These are phyloP conservation scores for Phalanger gymnotis DNA, from an alignment of 2,797 vertebrate species.

Conservation along the genomic window DNA sequence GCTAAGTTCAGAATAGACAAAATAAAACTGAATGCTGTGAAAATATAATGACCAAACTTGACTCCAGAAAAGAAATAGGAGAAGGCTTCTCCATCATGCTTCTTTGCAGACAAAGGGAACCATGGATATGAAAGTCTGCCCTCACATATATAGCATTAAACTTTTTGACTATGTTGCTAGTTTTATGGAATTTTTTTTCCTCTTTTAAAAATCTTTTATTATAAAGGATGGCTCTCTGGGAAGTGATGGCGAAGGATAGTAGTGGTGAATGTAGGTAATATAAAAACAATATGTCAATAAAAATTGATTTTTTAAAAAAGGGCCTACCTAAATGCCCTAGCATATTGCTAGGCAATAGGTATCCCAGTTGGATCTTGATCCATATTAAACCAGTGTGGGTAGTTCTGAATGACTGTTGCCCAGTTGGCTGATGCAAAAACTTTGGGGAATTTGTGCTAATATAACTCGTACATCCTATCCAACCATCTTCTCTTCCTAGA, in stretches of 20 bases:
- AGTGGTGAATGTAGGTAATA: not conserved
- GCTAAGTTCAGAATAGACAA: not conserved
- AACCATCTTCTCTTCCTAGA: not conserved
- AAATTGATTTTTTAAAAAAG: not conserved
- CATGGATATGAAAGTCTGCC: not conserved
- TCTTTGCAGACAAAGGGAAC: not conserved
- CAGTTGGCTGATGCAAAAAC: not conserved
- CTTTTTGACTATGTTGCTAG: not conserved
- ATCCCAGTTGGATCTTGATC: not conserved
- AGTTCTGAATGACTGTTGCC: not conserved
- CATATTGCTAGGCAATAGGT: not conserved
- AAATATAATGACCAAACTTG: not conserved
- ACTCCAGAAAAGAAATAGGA: not conserved
- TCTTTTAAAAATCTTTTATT: not conserved
- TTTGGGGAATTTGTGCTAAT: not conserved
- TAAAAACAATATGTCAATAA: not conserved
- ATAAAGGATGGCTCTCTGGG: not conserved
- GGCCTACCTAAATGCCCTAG: not conserved
- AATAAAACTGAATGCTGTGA: not conserved
- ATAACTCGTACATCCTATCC: not conserved
- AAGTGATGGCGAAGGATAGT: not conserved
- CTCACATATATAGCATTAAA: not conserved
- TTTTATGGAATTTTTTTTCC: not conserved
- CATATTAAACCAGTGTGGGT: not conserved
- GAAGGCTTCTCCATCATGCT: not conserved